Conservation (phyloP, 2,113 vertebrate species). For the Corythornis cristatus region DNA sequence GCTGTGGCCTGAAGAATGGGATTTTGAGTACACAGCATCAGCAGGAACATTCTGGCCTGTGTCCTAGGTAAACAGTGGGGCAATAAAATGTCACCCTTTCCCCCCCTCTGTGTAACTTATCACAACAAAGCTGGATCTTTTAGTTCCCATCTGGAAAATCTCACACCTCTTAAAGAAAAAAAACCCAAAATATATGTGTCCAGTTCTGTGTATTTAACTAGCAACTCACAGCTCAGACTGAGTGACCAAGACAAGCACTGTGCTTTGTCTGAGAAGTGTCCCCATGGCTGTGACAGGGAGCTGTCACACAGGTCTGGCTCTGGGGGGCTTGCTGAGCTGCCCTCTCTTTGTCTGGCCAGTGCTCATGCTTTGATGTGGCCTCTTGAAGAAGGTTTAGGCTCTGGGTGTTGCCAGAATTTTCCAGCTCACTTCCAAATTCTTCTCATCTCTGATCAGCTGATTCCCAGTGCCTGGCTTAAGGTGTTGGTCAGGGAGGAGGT, state of each 20-base stretch:
- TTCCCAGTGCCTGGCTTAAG: not conserved
- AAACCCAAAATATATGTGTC: too few species aligned
- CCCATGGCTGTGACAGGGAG: not conserved
- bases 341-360: not conserved
- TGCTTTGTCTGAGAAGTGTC: not conserved
- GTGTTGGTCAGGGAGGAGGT: not conserved
- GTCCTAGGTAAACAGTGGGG: not conserved
- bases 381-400: not conserved
- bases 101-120: not conserved
- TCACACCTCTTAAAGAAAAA: not conserved
- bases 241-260: not conserved
- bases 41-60: not conserved
- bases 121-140: not conserved
- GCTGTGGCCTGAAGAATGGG: not conserved
- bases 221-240: not conserved
- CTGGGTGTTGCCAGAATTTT: not conserved
- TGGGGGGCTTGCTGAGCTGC: not conserved
- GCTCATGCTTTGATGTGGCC: not conserved
- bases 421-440: not conserved
- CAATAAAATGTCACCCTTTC: not conserved
- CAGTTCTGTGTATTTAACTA: not conserved
- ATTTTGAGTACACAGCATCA: not conserved
- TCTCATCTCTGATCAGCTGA: not conserved
- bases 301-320: not conserved
- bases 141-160: slow-evolving; percentile 2